phyloP scores from a whole-genome alignment of 2,113 vertebrate species.

The Eidolon helvum region DNA sequence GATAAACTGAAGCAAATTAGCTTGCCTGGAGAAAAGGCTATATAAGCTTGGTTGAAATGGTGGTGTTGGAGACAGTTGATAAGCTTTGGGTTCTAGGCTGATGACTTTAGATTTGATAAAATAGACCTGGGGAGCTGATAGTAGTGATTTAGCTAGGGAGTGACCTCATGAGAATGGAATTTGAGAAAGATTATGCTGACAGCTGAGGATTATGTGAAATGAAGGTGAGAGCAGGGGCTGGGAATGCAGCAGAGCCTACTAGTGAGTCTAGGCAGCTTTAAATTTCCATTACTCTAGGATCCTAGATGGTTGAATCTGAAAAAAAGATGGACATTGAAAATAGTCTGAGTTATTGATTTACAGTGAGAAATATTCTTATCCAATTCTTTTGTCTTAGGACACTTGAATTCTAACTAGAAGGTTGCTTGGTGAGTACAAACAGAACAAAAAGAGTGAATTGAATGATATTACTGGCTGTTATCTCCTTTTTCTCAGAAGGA shows the following conservation, averaged over 20 bases:
- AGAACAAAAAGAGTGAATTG: not conserved
- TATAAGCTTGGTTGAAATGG: not conserved
- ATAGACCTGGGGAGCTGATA: constrained; percentile 26
- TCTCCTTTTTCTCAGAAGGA: constrained; percentile 3
- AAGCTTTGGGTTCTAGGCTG: constrained; percentile 33
- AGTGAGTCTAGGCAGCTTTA: not conserved
- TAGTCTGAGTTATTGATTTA: not conserved
- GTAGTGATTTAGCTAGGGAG: constrained; percentile 15
- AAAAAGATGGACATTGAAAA: constrained; percentile 24
- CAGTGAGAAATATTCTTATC: constrained; percentile 25
- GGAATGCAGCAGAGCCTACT: not conserved
- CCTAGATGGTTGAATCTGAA: not conserved
- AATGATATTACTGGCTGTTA: not conserved
- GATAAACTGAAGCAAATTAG: not conserved
- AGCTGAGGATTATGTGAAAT: constrained; percentile 65
- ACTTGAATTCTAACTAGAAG: constrained; percentile 32
- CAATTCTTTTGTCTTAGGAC: not conserved
- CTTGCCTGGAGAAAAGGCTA: not conserved
- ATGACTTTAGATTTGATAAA: constrained; percentile 52
- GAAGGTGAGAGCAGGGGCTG: not conserved
- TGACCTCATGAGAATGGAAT: constrained; percentile 52
- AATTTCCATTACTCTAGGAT: not conserved
- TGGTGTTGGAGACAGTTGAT: not conserved
- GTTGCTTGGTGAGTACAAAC: not conserved
- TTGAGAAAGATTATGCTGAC: constrained; percentile 40